phyloP scores from a whole-genome alignment of 2,113 vertebrate species.

The Ginglymostoma cirratum region DNA sequence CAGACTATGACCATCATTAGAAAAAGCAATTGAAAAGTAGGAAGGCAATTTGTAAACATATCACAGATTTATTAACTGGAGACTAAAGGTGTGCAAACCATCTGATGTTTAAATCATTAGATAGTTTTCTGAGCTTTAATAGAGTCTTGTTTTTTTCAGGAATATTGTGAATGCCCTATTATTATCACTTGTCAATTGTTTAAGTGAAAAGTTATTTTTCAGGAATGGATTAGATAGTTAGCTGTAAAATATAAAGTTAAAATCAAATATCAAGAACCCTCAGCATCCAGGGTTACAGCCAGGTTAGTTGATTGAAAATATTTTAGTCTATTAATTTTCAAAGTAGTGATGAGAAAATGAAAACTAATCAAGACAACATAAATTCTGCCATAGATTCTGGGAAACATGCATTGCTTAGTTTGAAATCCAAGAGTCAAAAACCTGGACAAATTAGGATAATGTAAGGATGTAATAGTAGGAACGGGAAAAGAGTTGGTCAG shows the following conservation, averaged over 20 bases:
- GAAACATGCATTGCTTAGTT: slow-evolving; percentile 14
- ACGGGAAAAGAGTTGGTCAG: background rate
- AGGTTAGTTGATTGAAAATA: background rate
- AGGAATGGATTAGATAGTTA: background rate
- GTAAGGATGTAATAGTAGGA: background rate
- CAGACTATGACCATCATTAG: background rate
- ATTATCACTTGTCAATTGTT: background rate
- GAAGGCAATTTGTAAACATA: slow-evolving; percentile 3
- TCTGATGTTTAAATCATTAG: background rate
- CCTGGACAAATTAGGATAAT: background rate
- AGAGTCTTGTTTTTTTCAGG: background rate
- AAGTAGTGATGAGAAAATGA: background rate
- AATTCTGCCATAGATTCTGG: slow-evolving; percentile 15
- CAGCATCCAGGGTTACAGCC: background rate
- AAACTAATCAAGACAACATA: background rate
- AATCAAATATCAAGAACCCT: background rate
- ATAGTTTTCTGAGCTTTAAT: slow-evolving; percentile 8
- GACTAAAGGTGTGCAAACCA: slow-evolving; percentile 6
- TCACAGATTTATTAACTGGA: background rate
- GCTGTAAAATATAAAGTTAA: background rate
- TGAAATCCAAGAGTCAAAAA: background rate
- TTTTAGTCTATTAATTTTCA: background rate
- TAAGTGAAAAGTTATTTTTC: background rate
- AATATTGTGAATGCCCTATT: background rate
- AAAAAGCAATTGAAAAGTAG: background rate